Evolutionary conservation across 2,797 vertebrate genomes (phyloP).

Genomic region (Crocodylus rhombifer): DNA sequence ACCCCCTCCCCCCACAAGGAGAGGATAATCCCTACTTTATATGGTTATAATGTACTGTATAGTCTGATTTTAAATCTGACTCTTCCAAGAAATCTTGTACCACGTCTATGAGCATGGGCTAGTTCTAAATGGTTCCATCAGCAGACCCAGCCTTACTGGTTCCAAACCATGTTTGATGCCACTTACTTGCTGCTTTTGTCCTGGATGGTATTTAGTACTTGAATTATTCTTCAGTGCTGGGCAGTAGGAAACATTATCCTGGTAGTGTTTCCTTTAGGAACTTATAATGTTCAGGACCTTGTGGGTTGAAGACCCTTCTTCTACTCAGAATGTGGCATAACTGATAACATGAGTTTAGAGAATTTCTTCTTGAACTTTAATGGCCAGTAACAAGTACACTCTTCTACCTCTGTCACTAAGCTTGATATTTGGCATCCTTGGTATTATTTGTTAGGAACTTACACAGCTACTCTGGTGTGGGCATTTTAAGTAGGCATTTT

Average conservation of each 20-base stretch:
- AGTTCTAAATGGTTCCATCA: neutral
- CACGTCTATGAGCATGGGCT: neutral
- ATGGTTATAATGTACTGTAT: neutral
- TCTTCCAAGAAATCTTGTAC: neutral
- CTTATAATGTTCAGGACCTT: neutral
- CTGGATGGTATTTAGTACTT: neutral
- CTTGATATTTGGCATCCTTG: neutral
- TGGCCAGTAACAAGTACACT: neutral
- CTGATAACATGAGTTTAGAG: neutral
- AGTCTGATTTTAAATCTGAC: neutral
- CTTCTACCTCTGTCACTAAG: neutral
- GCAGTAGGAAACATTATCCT: neutral
- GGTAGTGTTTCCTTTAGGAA: neutral
- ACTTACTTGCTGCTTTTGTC: neutral
- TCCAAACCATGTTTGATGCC: neutral
- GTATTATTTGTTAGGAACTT: neutral
- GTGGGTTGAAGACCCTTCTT: neutral
- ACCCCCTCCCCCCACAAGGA: neutral
- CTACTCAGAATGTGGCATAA: neutral
- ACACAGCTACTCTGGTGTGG: neutral
- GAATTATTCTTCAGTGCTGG: neutral
- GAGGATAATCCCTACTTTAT: neutral
- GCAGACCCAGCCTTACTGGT: too few relatives aligned
- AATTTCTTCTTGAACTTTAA: neutral
- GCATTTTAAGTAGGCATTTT: neutral